These are phyloP conservation scores for Helogale parvula DNA, from an alignment of 2,113 vertebrate species.

Conservation along the genomic window DNA sequence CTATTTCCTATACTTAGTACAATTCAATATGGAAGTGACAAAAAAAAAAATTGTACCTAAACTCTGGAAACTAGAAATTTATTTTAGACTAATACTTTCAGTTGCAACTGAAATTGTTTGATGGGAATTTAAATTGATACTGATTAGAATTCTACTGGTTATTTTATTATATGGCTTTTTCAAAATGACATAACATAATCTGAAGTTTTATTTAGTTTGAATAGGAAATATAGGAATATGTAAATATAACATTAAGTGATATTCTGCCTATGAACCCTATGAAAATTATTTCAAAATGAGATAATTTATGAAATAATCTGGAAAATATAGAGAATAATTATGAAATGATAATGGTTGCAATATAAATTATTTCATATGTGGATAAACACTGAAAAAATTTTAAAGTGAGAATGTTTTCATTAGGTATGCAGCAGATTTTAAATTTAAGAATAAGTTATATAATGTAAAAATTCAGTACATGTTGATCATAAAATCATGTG, in stretches of 20 bases:
- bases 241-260: not conserved
- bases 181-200: not conserved
- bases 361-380: not conserved
- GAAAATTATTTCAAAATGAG: not conserved
- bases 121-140: conserved; percentile 23
- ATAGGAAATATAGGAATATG: not conserved
- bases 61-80: conserved; percentile 14
- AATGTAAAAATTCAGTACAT: not conserved
- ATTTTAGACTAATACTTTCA: conserved; percentile 12
- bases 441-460: not conserved
- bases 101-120: not conserved
- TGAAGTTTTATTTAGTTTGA: not conserved
- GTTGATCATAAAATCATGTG: not conserved
- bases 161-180: not conserved
- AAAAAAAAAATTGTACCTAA: not conserved
- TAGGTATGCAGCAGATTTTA: not conserved
- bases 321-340: not conserved
- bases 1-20: not conserved
- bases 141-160: not conserved
- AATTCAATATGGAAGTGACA: not conserved
- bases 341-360: not conserved
- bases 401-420: not conserved
- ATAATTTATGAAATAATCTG: not conserved
- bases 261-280: not conserved
- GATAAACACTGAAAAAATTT: not conserved